Percentiles rank a stretch among this genome's conserved stretches.
These are phyloP conservation scores for Luidia sarsii DNA, from an alignment of 53 echinoderm and acorn worm species.

Conservation along the genomic window DNA sequence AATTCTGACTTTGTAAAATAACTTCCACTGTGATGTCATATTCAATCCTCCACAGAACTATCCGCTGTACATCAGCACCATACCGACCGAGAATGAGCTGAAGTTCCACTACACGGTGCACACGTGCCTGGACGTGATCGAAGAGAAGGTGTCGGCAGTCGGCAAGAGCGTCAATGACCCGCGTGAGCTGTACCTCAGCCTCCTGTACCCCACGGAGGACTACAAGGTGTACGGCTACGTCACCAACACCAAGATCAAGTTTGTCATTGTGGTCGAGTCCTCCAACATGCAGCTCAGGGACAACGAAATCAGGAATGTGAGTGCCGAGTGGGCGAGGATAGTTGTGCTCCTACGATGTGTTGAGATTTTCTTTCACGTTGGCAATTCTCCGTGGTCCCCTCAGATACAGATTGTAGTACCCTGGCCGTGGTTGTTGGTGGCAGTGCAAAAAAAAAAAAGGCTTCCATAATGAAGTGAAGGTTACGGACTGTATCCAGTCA, in stretches of 20 bases:
- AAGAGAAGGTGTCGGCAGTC: conserved; percentile 90
- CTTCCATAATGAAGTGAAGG: no score
- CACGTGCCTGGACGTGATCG: conserved; percentile 95
- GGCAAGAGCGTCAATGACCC: conserved; percentile 91
- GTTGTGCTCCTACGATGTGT: no score
- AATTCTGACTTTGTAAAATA: not conserved
- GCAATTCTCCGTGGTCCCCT: no score
- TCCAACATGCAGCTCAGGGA: conserved; percentile 96
- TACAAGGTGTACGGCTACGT: conserved; percentile 99
- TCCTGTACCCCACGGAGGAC: conserved; percentile 97
- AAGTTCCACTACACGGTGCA: conserved; percentile 99
- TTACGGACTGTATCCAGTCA: no score
- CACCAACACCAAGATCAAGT: conserved; percentile 98
- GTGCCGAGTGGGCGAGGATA: no score
- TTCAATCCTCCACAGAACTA: conserved; percentile 73
- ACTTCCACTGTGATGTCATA: not conserved
- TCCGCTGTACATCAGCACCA: conserved; percentile 89
- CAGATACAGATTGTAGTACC: no score
- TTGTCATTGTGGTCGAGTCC: conserved; percentile 97
- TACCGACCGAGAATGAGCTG: conserved; percentile 98
- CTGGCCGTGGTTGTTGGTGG: no score
- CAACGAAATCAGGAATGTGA: conserved; percentile 98
- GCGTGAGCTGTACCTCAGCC: conserved; percentile 89
- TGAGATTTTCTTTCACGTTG: no score
- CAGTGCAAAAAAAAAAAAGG: no score